Percentiles rank a stretch among this genome's conserved stretches.
Evolutionary conservation across 1,140 invertebrate species (phyloP).

Genomic region (Fopius arisanus): DNA sequence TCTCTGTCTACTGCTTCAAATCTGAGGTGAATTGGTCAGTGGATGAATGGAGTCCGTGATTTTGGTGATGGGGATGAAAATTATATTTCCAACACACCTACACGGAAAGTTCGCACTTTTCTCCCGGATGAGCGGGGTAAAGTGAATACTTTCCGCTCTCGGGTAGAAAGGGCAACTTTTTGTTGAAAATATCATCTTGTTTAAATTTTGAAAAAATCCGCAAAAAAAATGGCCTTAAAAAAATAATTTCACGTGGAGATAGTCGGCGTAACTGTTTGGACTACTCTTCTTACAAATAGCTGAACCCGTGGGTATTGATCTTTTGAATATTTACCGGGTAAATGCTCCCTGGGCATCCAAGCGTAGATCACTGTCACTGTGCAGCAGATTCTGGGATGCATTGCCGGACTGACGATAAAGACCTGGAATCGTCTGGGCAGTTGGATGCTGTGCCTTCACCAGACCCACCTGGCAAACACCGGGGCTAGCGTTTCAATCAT

Average conservation of each 20-base stretch:
- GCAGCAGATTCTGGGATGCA: constrained; percentile 55
- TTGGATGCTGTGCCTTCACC: constrained; percentile 62
- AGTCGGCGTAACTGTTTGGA: no score
- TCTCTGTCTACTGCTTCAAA: constrained; percentile 61
- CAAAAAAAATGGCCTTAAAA: no score
- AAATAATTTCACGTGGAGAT: background rate
- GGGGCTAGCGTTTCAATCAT: constrained; percentile 7
- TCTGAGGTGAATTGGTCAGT: constrained; percentile 44
- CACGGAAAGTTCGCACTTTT: no score
- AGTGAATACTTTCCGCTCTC: no score
- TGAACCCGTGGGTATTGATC: background rate
- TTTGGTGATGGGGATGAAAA: no score
- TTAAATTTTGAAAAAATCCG: no score
- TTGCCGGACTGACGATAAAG: constrained; percentile 55
- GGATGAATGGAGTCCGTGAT: background rate
- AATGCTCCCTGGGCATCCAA: constrained; percentile 60
- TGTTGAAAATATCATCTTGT: no score
- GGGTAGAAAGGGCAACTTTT: no score
- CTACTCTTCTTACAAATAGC: no score
- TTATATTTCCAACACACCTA: no score
- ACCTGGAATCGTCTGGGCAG: constrained; percentile 56
- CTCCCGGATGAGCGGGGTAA: no score
- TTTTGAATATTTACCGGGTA: constrained; percentile 50
- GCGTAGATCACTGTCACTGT: constrained; percentile 60
- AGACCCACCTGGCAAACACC: constrained; percentile 55